These are phyloP conservation scores for Phenganax subtilis DNA, from an alignment of 92 coral and sea anemone genomes.

Conservation along the genomic window DNA sequence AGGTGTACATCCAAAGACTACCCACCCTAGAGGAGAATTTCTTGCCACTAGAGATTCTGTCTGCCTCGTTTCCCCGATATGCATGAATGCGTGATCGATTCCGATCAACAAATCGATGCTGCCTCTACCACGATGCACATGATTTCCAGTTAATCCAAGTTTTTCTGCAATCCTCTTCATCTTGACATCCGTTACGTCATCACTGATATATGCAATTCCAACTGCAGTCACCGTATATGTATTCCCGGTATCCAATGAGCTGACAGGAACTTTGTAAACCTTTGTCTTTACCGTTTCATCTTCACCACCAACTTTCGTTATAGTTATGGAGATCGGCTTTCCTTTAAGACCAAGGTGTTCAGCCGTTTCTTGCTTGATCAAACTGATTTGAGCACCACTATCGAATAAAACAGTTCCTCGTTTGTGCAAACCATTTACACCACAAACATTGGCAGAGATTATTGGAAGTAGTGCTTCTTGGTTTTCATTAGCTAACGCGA, in stretches of 20 bases:
- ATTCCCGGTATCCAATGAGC: conserved; percentile 39
- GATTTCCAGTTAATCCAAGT: conserved; percentile 34
- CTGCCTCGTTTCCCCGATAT: conserved; percentile 42
- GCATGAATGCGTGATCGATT: conserved; percentile 50
- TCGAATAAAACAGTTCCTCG: conserved; percentile 52
- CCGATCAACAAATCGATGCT: conserved; percentile 41
- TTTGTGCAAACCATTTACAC: background rate
- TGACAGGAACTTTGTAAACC: conserved; percentile 46
- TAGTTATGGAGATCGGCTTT: conserved; percentile 42
- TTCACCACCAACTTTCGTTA: conserved; percentile 55
- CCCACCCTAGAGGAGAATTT: conserved; percentile 50
- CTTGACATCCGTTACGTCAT: conserved; percentile 44
- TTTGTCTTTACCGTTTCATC: conserved; percentile 44
- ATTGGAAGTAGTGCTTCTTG: conserved; percentile 49
- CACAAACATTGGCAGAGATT: conserved; percentile 42
- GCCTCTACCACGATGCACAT: conserved; percentile 41
- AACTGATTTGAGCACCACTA: conserved; percentile 50
- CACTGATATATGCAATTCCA: conserved; percentile 51
- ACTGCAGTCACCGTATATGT: conserved; percentile 43
- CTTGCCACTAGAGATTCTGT: conserved; percentile 33
- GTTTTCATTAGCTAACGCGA: conserved; percentile 36
- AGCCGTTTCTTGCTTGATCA: conserved; percentile 50
- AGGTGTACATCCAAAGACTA: conserved; percentile 48
- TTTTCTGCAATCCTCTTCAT: conserved; percentile 22
- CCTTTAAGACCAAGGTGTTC: conserved; percentile 56